Conservation (phyloP, 1,140 invertebrate genomes). For the Notospermus geniculatus region DNA sequence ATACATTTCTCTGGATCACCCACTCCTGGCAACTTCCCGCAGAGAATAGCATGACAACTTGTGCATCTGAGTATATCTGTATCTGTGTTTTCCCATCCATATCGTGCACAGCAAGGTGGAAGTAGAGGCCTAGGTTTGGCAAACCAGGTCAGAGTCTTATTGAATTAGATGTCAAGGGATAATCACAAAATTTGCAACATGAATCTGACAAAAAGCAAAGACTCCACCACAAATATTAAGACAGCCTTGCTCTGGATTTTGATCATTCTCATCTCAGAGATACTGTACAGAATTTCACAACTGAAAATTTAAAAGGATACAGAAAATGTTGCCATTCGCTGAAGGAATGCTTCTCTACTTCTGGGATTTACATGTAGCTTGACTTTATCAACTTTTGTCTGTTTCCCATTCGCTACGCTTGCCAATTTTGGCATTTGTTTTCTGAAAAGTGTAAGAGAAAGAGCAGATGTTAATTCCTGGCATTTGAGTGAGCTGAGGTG, state of each 20-base stretch:
- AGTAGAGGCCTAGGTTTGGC: constrained; percentile 39
- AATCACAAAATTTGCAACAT: too few species aligned
- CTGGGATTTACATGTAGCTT: constrained; percentile 1
- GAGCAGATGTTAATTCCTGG: too few species aligned
- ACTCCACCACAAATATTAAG: too few species aligned
- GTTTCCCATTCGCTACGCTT: too few species aligned
- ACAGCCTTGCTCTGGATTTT: neutral
- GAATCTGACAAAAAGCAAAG: too few species aligned
- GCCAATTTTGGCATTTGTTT: too few species aligned
- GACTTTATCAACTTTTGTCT: too few species aligned
- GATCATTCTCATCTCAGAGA: too few species aligned
- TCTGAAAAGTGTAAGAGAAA: too few species aligned
- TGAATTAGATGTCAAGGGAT: too few species aligned
- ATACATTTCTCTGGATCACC: constrained; percentile 26
- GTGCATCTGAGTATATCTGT: constrained; percentile 42
- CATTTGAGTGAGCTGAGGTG: too few species aligned
- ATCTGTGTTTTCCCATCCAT: constrained; percentile 45
- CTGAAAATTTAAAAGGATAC: constrained; percentile 26
- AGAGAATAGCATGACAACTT: constrained; percentile 32
- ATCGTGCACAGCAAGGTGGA: constrained; percentile 42
- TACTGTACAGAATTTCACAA: too few species aligned
- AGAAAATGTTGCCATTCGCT: constrained; percentile 17
- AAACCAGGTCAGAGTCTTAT: constrained; percentile 39
- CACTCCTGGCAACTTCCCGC: constrained; percentile 30
- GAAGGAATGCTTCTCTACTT: constrained; percentile 11